These are phyloP conservation scores for Felis chaus DNA, from an alignment of 2,113 vertebrate genomes.

Conservation along the genomic window DNA sequence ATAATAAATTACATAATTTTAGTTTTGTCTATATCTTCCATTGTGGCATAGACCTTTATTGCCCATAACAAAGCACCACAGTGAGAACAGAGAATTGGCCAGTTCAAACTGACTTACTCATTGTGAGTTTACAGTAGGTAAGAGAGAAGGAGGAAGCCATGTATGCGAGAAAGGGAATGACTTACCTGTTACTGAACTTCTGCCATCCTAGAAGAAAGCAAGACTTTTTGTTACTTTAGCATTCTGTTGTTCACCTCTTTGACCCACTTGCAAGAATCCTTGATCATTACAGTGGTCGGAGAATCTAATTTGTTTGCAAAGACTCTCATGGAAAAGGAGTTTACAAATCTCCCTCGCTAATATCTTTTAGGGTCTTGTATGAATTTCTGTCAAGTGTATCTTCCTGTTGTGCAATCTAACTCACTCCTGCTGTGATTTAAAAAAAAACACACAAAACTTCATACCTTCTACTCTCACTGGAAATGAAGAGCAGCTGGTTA, in stretches of 20 bases:
- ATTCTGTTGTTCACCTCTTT: not conserved
- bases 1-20: not conserved
- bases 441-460: not conserved
- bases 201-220: not conserved
- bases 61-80: not conserved
- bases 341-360: not conserved
- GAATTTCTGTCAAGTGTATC: slow-evolving; percentile 49
- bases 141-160: not conserved
- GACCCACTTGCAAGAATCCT: not conserved
- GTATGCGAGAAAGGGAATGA: not conserved
- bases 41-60: not conserved
- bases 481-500: slow-evolving; percentile 43
- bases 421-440: slow-evolving; percentile 53
- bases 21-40: not conserved
- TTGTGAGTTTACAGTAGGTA: not conserved
- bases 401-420: slow-evolving; percentile 37
- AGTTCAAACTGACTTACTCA: not conserved
- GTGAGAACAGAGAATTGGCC: not conserved
- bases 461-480: slow-evolving; percentile 6
- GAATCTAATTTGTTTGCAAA: slow-evolving; percentile 45
- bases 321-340: not conserved
- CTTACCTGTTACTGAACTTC: not conserved
- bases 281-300: not conserved
- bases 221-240: not conserved
- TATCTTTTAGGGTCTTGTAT: not conserved